phyloP scores from a whole-genome alignment of 2,797 vertebrate genomes.

The Lagorchestes hirsutus region DNA sequence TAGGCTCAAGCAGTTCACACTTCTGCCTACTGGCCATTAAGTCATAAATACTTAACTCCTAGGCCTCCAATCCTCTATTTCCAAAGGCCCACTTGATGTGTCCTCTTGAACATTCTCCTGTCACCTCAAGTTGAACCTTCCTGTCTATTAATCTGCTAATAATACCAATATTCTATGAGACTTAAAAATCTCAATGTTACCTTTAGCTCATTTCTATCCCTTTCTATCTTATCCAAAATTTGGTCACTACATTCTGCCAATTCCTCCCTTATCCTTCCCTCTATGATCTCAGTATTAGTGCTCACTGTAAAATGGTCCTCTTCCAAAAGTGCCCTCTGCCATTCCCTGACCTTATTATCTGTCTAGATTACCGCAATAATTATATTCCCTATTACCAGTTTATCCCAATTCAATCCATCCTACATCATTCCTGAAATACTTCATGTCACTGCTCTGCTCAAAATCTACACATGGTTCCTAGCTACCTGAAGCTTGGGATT shows the following conservation, averaged over 20 bases:
- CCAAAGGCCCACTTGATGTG: background rate
- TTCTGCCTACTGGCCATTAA: background rate
- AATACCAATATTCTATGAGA: background rate
- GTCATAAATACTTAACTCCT: background rate
- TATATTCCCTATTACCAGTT: background rate
- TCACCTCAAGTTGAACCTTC: background rate
- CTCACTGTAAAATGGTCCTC: background rate
- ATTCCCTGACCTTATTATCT: background rate
- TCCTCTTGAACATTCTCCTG: background rate
- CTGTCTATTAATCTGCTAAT: background rate
- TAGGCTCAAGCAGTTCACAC: background rate
- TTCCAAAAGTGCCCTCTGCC: background rate
- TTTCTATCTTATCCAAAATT: background rate
- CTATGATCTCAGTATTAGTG: background rate
- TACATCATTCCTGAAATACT: background rate
- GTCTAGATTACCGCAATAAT: background rate
- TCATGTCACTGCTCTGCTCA: background rate
- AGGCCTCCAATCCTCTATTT: background rate
- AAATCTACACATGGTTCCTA: background rate
- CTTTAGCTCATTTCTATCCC: background rate
- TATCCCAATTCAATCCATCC: background rate
- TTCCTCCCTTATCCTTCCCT: background rate
- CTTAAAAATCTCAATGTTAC: background rate
- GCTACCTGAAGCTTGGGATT: background rate
- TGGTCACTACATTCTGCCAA: background rate